Percentiles rank a stretch among this genome's conserved stretches.
These are phyloP conservation scores for Scleropages formosus DNA, from an alignment of 2,797 vertebrate genomes.

Conservation along the genomic window DNA sequence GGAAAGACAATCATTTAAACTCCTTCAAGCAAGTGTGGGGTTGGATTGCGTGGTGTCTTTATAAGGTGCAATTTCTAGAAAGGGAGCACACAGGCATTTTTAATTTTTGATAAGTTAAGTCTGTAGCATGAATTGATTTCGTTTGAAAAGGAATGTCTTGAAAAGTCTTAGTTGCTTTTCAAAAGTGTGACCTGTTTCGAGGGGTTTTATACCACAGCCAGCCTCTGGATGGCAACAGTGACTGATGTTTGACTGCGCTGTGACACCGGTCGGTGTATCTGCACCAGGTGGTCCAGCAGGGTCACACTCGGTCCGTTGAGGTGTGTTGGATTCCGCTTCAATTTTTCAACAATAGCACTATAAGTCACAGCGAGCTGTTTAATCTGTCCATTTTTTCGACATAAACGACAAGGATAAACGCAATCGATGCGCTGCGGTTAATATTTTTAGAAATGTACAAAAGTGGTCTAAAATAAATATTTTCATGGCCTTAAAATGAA, in stretches of 20 bases:
- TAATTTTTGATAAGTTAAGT: not conserved
- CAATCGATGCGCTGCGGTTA: no score
- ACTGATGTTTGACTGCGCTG: constrained; percentile 23
- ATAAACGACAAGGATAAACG: no score
- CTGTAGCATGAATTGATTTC: no score
- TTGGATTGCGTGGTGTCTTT: not conserved
- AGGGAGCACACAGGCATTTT: not conserved
- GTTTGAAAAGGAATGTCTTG: no score
- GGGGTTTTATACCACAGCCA: constrained; percentile 4
- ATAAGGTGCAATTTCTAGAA: not conserved
- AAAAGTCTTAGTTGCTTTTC: not conserved
- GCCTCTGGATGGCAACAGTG: constrained; percentile 48
- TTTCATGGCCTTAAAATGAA: no score
- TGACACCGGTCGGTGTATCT: no score
- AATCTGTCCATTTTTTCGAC: no score
- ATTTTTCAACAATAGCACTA: no score
- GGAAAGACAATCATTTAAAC: not conserved
- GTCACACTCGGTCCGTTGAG: not conserved
- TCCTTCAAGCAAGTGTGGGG: not conserved
- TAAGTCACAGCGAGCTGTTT: no score
- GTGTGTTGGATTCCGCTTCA: not conserved
- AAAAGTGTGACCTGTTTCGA: not conserved
- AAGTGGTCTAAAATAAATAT: no score
- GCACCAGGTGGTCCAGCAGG: not conserved
- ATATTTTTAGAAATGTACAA: no score